Base-by-base conservation (phyloP, 2,888 invertebrate genomes). In the Hypercompe scribonia region DNA sequence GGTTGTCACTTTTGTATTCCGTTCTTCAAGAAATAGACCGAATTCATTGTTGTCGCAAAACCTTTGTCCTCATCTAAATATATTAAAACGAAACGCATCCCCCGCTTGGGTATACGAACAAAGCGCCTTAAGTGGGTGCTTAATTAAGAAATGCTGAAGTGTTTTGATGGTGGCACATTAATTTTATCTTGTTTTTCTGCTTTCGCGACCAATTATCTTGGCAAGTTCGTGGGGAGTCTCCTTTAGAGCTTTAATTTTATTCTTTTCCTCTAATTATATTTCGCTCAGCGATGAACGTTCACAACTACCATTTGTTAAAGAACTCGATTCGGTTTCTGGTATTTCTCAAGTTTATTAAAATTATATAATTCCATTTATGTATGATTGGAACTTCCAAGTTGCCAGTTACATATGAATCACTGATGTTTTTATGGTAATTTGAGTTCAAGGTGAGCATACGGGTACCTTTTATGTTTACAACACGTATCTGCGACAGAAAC, bases 141-240 rank as follows among this genome's bases (percentile, higher is more conserved):
- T 93, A 91, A 93, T 93, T 93, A 92, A 90, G 90, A 90, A 87
- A 88, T 88, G 90, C 87, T 91, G 90, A 91, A 92, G 91, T 93
- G 90, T 94, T 93, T 90, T 92, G 91, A 91, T 90, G 92, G 91
- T 89, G 88, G 89, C 91, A 90, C 91, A 93, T 93, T 93, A 91
- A 94, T 93, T 92, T 90, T 88, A 91, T 91, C 92, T 90, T 92
- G 92, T 92, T 93, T 93, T 93, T 92, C 90, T 90, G 89, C 89
- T 89, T 90, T 89, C 88, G 86, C 89, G 87, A 91, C 90, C 92
- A 93, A 93, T 93, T 93, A 93, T 93, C 90, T 87, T 76, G 81
- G 88, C 76, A 81, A 85, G 81, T 85, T 87, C 81, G 84, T 82
- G 86, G 84, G 81, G 84, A 86, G 88, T 89, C 86, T 88, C 88